Conservation (phyloP, 1,140 invertebrate genomes). For the Calliopsis andreniformis region DNA sequence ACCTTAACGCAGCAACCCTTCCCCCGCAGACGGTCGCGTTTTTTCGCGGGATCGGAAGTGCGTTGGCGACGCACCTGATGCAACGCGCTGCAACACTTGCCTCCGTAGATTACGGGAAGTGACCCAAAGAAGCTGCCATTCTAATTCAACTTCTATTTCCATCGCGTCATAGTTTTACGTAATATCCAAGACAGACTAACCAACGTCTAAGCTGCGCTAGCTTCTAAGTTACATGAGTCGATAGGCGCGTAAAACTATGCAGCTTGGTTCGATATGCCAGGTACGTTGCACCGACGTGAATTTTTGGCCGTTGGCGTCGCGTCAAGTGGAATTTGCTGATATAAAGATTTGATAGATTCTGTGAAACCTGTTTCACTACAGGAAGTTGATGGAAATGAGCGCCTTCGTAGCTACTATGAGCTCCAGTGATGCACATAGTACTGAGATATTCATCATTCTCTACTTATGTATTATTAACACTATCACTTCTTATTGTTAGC, state of each 20-base stretch:
- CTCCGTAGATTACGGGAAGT: neutral
- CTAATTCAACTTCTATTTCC: neutral
- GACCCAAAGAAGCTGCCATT: neutral
- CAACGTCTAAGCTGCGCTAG: slow-evolving; percentile 5
- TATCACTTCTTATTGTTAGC: too few species aligned
- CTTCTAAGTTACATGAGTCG: slow-evolving; percentile 4
- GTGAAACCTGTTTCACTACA: neutral
- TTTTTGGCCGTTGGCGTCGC: neutral
- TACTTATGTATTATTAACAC: too few species aligned
- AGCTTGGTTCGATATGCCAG: slow-evolving; percentile 8
- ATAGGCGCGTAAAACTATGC: slow-evolving; percentile 3
- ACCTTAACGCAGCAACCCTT: slow-evolving; percentile 21
- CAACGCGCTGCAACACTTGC: slow-evolving; percentile 11
- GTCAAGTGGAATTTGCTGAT: neutral
- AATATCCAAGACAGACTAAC: neutral
- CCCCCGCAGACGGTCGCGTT: neutral
- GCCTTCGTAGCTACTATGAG: too few species aligned
- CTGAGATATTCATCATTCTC: too few species aligned
- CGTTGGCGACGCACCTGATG: slow-evolving; percentile 43
- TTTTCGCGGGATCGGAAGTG: slow-evolving; percentile 32
- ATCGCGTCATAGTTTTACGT: neutral
- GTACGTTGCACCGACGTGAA: neutral
- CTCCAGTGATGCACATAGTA: too few species aligned
- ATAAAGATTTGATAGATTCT: too few species aligned
- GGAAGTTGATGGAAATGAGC: neutral